These are phyloP conservation scores for Poecilia picta DNA, from an alignment of 2,797 vertebrate species.

Conservation along the genomic window DNA sequence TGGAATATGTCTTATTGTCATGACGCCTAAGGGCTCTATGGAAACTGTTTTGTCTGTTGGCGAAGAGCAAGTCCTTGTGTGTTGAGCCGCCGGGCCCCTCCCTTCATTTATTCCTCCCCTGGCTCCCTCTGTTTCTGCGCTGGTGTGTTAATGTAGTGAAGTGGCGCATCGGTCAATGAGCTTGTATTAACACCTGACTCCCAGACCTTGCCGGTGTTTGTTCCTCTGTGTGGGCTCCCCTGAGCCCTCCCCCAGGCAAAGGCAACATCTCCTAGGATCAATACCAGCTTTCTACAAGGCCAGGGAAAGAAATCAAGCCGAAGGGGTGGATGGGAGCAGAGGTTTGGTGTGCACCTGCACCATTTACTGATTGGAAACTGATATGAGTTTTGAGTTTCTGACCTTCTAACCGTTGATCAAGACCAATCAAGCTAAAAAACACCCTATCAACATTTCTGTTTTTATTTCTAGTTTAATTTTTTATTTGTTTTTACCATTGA, in stretches of 20 bases:
- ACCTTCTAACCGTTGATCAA: background rate
- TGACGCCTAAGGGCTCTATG: conserved; percentile 11
- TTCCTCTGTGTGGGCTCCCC: conserved; percentile 68
- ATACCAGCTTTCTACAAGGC: conserved; percentile 75
- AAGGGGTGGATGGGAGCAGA: background rate
- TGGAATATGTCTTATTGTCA: conserved; percentile 17
- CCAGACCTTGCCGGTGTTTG: conserved; percentile 70
- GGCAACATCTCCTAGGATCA: conserved; percentile 76
- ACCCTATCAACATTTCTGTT: background rate
- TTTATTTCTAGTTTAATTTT: background rate
- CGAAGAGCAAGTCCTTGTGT: conserved; percentile 31
- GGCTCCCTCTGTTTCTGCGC: conserved; percentile 45
- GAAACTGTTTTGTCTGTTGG: conserved; percentile 22
- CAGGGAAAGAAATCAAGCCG: conserved; percentile 9
- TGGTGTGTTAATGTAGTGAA: conserved; percentile 81
- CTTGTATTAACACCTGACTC: conserved; percentile 84
- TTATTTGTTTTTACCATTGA: background rate
- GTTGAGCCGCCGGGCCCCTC: conserved; percentile 28
- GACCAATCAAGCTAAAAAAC: background rate
- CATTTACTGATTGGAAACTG: conserved; percentile 1
- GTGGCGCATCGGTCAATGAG: conserved; percentile 79
- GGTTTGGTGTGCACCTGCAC: conserved; percentile 35
- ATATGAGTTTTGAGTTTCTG: background rate
- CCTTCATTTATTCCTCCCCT: conserved; percentile 38
- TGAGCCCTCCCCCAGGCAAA: conserved; percentile 65